phyloP scores from a whole-genome alignment of 2,113 vertebrate species.

The Corapipo altera region DNA sequence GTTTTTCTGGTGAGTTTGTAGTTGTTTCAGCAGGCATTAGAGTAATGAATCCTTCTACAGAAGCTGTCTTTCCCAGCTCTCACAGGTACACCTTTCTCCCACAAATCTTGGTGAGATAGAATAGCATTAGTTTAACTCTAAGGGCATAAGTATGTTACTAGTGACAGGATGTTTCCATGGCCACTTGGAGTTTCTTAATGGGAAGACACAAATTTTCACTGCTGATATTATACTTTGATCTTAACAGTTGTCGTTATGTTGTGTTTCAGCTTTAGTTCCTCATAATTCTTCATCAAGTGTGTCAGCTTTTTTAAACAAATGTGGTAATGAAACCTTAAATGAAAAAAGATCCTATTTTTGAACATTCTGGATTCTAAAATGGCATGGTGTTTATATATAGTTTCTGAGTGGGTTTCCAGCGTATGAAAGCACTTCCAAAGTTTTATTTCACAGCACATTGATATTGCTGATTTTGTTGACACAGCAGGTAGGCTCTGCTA shows the following conservation, averaged over 20 bases:
- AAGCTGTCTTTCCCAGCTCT: background rate
- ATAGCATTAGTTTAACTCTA: background rate
- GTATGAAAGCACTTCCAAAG: background rate
- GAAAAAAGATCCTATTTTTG: background rate
- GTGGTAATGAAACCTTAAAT: background rate
- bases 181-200: background rate
- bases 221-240: background rate
- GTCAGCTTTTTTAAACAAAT: background rate
- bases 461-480: conserved; percentile 86
- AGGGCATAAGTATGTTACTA: background rate
- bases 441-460: conserved; percentile 64
- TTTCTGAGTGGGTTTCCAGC: background rate
- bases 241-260: background rate
- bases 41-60: background rate
- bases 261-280: background rate
- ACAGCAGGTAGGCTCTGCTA: conserved; percentile 72
- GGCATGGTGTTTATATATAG: background rate
- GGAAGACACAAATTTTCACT: background rate
- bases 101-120: background rate
- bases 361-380: background rate
- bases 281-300: background rate
- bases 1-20: conserved; percentile 90
- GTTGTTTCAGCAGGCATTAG: fast-evolving
- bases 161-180: background rate
- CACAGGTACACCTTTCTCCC: background rate